Evolutionary conservation across 2,888 invertebrate genomes (phyloP).

Genomic region (Vesta saturnalis): DNA sequence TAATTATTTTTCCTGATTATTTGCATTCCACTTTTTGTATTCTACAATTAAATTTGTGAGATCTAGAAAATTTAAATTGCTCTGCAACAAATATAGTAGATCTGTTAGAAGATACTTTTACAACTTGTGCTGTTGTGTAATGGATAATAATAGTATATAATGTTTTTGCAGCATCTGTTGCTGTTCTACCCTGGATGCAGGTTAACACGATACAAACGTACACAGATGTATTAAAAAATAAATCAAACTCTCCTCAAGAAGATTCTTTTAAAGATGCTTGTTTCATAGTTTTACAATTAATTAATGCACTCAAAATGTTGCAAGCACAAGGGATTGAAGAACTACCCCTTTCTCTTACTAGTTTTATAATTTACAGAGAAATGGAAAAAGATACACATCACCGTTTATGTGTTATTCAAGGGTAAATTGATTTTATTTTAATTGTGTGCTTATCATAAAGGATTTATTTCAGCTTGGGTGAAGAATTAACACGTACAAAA

Average conservation of each 20-base stretch:
- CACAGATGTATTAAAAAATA: conserved; percentile 70
- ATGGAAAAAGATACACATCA: conserved; percentile 71
- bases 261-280: conserved; percentile 72
- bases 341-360: conserved; percentile 74
- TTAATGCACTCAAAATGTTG: conserved; percentile 82
- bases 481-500: conserved; percentile 71
- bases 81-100: no score
- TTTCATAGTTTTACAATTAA: conserved; percentile 82
- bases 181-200: conserved; percentile 78
- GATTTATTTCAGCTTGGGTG: conserved; percentile 68
- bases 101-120: no score
- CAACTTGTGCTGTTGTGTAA: no score
- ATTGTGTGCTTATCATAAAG: not conserved
- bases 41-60: not conserved
- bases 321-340: conserved; percentile 88
- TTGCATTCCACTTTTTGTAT: conserved; percentile 11
- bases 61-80: no score
- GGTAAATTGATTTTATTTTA: conserved; percentile 65
- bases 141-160: no score
- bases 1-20: no score
- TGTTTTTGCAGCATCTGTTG: conserved; percentile 77
- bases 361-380: conserved; percentile 78
- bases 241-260: conserved; percentile 54
- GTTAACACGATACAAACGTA: conserved; percentile 79
- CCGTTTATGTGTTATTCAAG: conserved; percentile 78